phyloP scores from a whole-genome alignment of 1,140 invertebrate species.

The Sinella curviseta region DNA sequence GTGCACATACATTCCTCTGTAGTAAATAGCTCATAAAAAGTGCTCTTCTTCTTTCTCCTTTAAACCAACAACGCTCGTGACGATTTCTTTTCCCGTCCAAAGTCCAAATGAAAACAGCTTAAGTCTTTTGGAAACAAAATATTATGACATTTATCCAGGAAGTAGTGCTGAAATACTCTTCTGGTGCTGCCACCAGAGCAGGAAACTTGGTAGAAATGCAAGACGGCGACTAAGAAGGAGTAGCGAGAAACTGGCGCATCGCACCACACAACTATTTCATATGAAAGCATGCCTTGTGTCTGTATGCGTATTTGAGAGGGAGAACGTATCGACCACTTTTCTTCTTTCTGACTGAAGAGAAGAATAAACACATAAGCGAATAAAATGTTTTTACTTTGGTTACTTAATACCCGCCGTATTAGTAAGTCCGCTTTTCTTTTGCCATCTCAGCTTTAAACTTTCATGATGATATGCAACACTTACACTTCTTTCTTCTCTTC shows the following conservation, averaged over 20 bases:
- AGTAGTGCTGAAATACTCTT: background rate
- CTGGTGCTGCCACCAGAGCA: no score
- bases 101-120: background rate
- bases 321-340: background rate
- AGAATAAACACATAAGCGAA: background rate
- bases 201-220: background rate
- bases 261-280: no score
- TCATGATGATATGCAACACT: constrained; percentile 6
- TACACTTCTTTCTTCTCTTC: background rate
- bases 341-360: background rate
- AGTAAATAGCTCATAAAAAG: background rate
- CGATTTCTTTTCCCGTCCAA: background rate
- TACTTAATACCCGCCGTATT: background rate
- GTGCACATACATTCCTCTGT: background rate
- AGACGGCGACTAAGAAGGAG: background rate
- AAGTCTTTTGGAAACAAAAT: constrained; percentile 1
- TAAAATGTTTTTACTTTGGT: background rate
- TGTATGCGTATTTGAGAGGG: no score
- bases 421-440: background rate
- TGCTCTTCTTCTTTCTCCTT: background rate
- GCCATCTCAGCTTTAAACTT: constrained; percentile 24
- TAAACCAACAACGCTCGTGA: background rate
- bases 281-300: no score
- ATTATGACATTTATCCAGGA: constrained; percentile 24
- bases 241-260: background rate